phyloP scores from a whole-genome alignment of 64 coral and sea anemone species.

The Porites lutea region DNA sequence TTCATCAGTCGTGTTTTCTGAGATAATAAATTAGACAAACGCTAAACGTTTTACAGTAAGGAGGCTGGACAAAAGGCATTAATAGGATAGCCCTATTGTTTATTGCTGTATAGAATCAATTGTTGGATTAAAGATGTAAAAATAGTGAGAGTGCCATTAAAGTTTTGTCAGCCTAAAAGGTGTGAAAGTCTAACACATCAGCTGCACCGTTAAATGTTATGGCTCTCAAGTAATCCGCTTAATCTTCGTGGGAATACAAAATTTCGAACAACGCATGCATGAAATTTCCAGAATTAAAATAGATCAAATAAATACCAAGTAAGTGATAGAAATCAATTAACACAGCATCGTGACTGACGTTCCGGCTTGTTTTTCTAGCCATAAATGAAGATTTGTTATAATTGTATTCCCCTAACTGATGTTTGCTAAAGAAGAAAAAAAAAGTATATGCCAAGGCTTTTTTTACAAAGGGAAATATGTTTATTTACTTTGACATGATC shows the following conservation, averaged over 20 bases:
- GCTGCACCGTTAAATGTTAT: neutral
- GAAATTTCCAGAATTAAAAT: conserved; percentile 2
- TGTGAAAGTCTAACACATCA: conserved; percentile 41
- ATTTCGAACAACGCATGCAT: neutral
- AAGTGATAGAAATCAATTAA: neutral
- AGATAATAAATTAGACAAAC: conserved; percentile 27
- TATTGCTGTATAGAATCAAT: neutral
- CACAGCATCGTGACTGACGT: no score
- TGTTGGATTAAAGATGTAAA: conserved; percentile 35
- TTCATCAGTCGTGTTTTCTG: conserved; percentile 27
- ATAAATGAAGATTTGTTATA: neutral
- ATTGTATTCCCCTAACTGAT: neutral
- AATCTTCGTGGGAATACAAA: conserved; percentile 38
- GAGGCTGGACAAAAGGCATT: neutral
- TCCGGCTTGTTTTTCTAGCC: neutral
- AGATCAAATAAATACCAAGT: neutral
- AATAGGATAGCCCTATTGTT: neutral
- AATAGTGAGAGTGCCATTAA: conserved; percentile 17
- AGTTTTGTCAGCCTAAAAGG: conserved; percentile 19
- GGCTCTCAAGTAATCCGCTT: conserved; percentile 28
- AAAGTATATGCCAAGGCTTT: neutral
- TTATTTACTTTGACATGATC: neutral
- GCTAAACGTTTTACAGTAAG: neutral
- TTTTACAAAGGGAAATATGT: neutral
- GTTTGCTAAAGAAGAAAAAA: no score